Evolutionary conservation across 2,113 vertebrate genomes (phyloP), one percentile per base, ranked within the genome.

Genomic region (Mugil cephalus): DNA sequence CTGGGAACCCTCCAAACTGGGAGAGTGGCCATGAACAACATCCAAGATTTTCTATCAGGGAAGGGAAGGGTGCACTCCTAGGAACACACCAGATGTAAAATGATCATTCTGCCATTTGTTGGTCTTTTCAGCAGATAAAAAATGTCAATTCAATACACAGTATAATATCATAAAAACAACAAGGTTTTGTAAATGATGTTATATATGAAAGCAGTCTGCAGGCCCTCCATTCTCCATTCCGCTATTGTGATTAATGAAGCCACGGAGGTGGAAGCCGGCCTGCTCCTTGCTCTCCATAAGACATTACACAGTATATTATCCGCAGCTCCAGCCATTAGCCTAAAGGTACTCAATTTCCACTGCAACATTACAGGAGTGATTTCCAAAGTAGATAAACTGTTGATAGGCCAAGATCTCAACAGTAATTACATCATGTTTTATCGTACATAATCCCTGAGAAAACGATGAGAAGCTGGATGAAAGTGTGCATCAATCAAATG

Each of bases 361-460:
- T 10, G 10, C 53, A 79, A 68, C 79, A 69, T 78, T 60, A 75
- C n/a, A 9, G 54, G 50, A 77, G 66, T 60, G 69, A 87, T 86
- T 89, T 87, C 71, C 70, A 46, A 70, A 83, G 76, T 74, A 83
- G 83, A 88, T 91, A 85, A 89, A 86, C 69, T 80, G 86, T 86
- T 87, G 86, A 82, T 80, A 85, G 79, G 77, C 83, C 83, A 73
- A 67, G 83, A 91, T 89, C 83, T 85, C 67, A 82, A 64, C 83
- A 53, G 85, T 90, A 91, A 91, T 91, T 89, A 90, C 89, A 91
- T 88, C 85, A 88, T 89, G 89, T 92, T 92, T 89, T 88, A 92
- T 83, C 63, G 86, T 78, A 70, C 77, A 90, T 90, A 90, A 89
- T 89, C 79, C 77, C 81, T 65, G 64, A 43, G 76, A 92, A 88